Base-by-base conservation (phyloP, 2,888 invertebrate species). In the Tuta absoluta region DNA sequence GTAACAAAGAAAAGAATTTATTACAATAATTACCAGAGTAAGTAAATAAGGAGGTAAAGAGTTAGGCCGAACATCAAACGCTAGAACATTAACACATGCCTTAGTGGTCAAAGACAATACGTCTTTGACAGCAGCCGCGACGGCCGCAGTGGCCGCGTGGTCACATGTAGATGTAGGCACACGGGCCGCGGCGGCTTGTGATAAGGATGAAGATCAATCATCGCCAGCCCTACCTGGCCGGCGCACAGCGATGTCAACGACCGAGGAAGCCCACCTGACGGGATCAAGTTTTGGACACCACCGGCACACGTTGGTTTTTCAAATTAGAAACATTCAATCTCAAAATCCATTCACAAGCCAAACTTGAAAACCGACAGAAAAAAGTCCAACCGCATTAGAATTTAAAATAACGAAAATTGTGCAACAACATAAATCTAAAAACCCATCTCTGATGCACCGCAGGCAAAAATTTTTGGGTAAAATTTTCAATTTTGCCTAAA, bases 201-300 rank as follows among this genome's bases (percentile, higher is more conserved):
- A 91, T 91, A 91, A 90, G 89, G 83, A 81, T 75, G 76, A 82
- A 87, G 88, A 91, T 91, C 91, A 90, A 91, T 91, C 91, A 91
- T 89, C 81, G 80, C 78, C 77, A 78, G 87, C 85, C 88, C 87
- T 85, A 86, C 89, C 90, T 86, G 87, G 84, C 87, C 85, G 85
- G 8, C 33, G 33, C 33, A 8, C 33, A 5, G 33, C 33, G 33
- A 85, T 80, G 89, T 85, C 89, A 81, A 82, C 80, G 91, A 90
- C 82, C 91, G 73, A 71, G 73, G 76, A 75, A 63, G 68, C 77
- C 80, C 85, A 84, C 86, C 85, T 87, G 88, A 88, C 86, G 77
- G 78, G 80, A 86, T 83, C 82, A 77, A 85, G 80, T 84, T 85
- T 80, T 81, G 71, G 76, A 84, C 74, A 84, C 78, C 80, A 79